A percentile compares a stretch with the other conserved stretches of the same genome.
Conservation (phyloP, 2,797 vertebrate species). For the Megaceryle alcyon region DNA sequence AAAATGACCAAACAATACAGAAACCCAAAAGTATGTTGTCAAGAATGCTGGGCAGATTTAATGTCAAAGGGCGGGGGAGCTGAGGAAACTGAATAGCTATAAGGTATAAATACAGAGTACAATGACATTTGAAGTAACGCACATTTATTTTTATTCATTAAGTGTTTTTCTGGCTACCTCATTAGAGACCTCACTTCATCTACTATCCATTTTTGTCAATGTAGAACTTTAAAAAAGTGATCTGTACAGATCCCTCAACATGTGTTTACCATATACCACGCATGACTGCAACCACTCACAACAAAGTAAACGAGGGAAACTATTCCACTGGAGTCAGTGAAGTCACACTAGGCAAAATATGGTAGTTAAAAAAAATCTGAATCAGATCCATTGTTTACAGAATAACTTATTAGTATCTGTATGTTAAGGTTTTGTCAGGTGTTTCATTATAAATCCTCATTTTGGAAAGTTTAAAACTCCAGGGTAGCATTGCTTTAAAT, state of each 20-base stretch:
- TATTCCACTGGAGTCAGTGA: conserved; percentile 26
- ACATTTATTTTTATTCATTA: conserved; percentile 37
- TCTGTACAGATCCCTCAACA: background rate
- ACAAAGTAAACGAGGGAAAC: conserved; percentile 23
- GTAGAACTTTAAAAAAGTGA: background rate
- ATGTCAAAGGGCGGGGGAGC: background rate
- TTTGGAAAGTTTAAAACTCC: conserved; percentile 59
- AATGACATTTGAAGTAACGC: background rate
- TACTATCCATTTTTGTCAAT: conserved; percentile 26
- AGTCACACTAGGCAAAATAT: conserved; percentile 31
- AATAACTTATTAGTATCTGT: conserved; percentile 62
- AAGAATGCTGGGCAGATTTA: background rate
- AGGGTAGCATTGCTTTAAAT: conserved; percentile 64
- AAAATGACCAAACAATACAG: conserved; percentile 39
- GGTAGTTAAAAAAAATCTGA: conserved; percentile 33
- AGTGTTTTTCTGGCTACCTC: conserved; percentile 37
- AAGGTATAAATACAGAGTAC: background rate
- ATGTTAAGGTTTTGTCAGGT: conserved; percentile 58
- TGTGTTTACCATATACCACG: conserved; percentile 44
- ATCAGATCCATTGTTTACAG: conserved; percentile 57
- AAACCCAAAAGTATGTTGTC: conserved; percentile 29
- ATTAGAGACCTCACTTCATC: conserved; percentile 52
- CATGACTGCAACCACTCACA: conserved; percentile 18
- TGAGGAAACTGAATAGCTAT: background rate
- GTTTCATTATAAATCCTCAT: conserved; percentile 69